A percentile compares a stretch with the other conserved stretches of the same genome.
phyloP scores from a whole-genome alignment of 2,797 vertebrate genomes.

The Rhinophrynus dorsalis region DNA sequence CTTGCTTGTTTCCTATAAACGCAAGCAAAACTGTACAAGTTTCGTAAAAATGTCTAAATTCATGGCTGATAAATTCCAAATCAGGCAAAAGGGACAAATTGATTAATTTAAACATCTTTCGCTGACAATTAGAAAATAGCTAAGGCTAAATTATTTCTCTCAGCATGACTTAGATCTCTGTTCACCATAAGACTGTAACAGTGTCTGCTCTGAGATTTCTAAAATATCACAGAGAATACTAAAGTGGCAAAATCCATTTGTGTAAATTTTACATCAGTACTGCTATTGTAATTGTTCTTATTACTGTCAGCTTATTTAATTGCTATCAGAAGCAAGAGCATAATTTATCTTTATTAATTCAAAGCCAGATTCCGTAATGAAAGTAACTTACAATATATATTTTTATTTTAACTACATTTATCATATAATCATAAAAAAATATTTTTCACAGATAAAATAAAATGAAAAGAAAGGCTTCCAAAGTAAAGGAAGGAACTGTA shows the following conservation, averaged over 20 bases:
- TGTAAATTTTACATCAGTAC: slow-evolving; percentile 37
- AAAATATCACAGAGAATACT: slow-evolving; percentile 38
- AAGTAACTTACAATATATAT: slow-evolving; percentile 23
- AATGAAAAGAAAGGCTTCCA: no score
- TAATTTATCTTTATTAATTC: slow-evolving; percentile 47
- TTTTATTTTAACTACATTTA: slow-evolving; percentile 11
- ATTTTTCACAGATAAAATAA: not conserved
- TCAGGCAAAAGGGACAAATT: slow-evolving; percentile 30
- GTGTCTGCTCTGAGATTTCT: slow-evolving; percentile 35
- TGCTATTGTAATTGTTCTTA: slow-evolving; percentile 43
- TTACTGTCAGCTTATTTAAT: slow-evolving; percentile 45
- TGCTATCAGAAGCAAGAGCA: slow-evolving; percentile 35
- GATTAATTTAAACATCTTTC: slow-evolving; percentile 45
- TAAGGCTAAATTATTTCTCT: slow-evolving; percentile 28
- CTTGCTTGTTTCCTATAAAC: not conserved
- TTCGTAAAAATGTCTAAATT: slow-evolving; percentile 22
- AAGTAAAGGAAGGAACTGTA: no score
- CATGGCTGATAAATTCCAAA: slow-evolving; percentile 11
- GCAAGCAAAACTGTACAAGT: not conserved
- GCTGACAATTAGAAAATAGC: slow-evolving; percentile 36
- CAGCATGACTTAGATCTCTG: slow-evolving; percentile 26
- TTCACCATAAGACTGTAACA: slow-evolving; percentile 19
- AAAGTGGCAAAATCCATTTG: slow-evolving; percentile 44
- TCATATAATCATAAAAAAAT: not conserved
- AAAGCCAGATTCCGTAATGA: slow-evolving; percentile 23